Conservation (phyloP, 2,113 vertebrate genomes). For the Lepus timidus region DNA sequence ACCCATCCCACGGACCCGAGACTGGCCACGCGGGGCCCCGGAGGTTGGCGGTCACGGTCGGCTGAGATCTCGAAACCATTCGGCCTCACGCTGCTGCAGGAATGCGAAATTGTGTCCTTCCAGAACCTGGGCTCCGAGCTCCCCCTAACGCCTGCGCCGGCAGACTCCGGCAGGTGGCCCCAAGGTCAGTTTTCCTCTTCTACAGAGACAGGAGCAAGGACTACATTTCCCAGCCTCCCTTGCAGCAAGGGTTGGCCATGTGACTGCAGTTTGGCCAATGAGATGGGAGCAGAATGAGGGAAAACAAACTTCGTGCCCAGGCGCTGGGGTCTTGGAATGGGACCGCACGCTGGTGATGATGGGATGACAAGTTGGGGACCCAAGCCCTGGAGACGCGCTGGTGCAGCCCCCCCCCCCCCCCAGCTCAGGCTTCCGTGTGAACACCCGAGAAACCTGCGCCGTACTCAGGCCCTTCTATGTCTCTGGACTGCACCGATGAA, state of each 20-base stretch:
- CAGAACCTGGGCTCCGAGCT: not conserved
- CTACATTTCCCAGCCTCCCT: constrained; percentile 44
- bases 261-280: not conserved
- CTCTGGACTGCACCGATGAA: not conserved
- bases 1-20: constrained; percentile 37
- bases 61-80: constrained; percentile 72
- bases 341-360: rapidly evolving
- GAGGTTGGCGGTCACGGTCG: constrained; percentile 75
- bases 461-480: not conserved
- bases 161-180: not conserved
- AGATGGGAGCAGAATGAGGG: not conserved
- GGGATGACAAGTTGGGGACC: not conserved
- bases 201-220: not conserved
- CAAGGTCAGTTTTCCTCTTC: not conserved
- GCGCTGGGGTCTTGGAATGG: not conserved
- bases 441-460: not conserved
- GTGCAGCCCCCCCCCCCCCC: not conserved
- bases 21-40: constrained; percentile 72
- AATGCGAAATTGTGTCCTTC: constrained; percentile 63
- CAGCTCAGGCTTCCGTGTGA: not conserved
- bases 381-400: not conserved
- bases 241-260: not conserved
- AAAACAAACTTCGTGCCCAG: not conserved
- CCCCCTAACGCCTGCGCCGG: not conserved
- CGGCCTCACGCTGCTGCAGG: constrained; percentile 43